Conservation (phyloP, 2,113 vertebrate genomes). For the Hippopotamus amphibius region DNA sequence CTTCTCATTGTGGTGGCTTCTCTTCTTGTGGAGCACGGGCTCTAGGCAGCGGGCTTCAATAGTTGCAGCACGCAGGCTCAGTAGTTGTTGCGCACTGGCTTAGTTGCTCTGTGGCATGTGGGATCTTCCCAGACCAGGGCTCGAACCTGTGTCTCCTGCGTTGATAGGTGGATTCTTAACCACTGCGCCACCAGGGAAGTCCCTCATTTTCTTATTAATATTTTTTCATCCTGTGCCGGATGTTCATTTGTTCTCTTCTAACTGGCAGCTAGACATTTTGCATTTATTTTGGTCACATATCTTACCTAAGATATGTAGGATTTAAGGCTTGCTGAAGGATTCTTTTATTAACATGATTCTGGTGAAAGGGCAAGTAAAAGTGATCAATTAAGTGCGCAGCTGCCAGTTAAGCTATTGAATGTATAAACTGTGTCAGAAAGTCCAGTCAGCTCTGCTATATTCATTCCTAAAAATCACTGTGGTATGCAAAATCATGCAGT, state of each 20-base stretch:
- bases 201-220: not conserved
- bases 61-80: no score
- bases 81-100: no score
- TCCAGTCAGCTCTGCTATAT: not conserved
- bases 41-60: no score
- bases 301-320: not conserved
- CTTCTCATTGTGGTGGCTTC: no score
- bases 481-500: not conserved
- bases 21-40: no score
- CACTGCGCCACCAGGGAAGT: no score
- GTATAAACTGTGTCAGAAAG: not conserved
- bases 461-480: not conserved
- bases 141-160: no score
- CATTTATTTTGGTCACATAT: not conserved
- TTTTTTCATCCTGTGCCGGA: not conserved
- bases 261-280: not conserved
- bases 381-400: not conserved
- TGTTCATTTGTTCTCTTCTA: not conserved
- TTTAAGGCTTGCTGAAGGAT: not conserved
- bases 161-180: no score
- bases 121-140: no score
- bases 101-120: no score
- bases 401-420: not conserved
- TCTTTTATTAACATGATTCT: slow-evolving; percentile 32
- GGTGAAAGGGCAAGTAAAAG: slow-evolving; percentile 7